Percentiles rank a stretch among this genome's conserved stretches.
These are phyloP conservation scores for Nycticryphes semicollaris DNA, from an alignment of 2,113 vertebrate genomes.

Conservation along the genomic window DNA sequence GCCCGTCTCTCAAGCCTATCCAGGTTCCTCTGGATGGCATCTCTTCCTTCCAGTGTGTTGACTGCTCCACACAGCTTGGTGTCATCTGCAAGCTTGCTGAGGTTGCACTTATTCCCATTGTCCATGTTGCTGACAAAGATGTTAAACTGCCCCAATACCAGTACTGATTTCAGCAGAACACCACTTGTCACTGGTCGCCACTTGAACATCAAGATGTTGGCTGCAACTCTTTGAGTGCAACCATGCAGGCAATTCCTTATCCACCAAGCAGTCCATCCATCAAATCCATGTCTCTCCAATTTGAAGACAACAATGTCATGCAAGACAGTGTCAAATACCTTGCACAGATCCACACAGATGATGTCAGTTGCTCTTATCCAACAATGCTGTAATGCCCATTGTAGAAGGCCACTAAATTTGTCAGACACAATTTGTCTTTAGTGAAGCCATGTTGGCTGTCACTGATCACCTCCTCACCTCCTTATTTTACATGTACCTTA, in stretches of 20 bases:
- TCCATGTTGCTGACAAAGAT: not conserved
- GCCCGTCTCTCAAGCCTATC: no score
- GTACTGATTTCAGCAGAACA: not conserved
- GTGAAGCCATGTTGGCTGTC: not conserved
- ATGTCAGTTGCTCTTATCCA: not conserved
- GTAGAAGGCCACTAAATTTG: not conserved
- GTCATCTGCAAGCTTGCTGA: not conserved
- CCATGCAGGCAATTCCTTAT: not conserved
- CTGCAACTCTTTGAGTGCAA: not conserved
- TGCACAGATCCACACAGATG: no score
- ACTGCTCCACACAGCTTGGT: not conserved
- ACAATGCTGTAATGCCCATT: not conserved
- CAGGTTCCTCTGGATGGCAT: not conserved
- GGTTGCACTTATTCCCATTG: not conserved
- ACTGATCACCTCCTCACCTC: not conserved
- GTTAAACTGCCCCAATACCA: not conserved
- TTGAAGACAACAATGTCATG: not conserved
- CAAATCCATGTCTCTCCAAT: not conserved
- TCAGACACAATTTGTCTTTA: not conserved
- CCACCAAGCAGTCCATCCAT: not conserved
- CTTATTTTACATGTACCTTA: not conserved
- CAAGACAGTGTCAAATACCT: not conserved
- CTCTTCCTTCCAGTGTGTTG: not conserved
- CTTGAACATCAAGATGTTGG: not conserved
- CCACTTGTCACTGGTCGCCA: not conserved